Evolutionary conservation across 2,113 vertebrate species (phyloP).

Genomic region (Malurus melanocephalus): DNA sequence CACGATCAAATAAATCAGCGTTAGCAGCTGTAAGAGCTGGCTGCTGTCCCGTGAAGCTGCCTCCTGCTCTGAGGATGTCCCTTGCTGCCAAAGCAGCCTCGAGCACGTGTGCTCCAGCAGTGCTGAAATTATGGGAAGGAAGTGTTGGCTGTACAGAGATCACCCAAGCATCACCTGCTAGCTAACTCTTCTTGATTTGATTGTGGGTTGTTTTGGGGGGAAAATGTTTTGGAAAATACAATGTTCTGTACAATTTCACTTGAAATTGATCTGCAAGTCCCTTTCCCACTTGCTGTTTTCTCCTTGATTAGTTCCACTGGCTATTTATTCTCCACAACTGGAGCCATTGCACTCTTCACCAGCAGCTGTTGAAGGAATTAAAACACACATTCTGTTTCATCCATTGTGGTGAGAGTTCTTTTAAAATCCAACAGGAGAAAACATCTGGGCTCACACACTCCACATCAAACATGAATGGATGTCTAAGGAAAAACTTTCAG

Average conservation of each 20-base stretch:
- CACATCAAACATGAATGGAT: background rate
- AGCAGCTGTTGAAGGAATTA: background rate
- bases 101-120: fast-evolving
- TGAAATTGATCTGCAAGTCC: background rate
- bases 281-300: background rate
- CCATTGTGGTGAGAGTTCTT: background rate
- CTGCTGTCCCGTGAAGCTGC: background rate
- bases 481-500: background rate
- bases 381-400: background rate
- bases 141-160: background rate
- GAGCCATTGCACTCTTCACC: background rate
- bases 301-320: background rate
- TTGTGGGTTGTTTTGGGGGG: fast-evolving
- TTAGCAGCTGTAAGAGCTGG: background rate
- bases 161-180: background rate
- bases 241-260: no score
- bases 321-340: background rate
- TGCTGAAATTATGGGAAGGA: fast-evolving
- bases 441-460: background rate
- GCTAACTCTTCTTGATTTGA: background rate
- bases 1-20: background rate
- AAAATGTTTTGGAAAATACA: background rate
- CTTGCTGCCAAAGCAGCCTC: background rate
- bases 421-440: background rate
- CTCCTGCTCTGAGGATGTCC: background rate